phyloP scores from a whole-genome alignment of 2,113 vertebrate genomes.

The Halcyon senegalensis region DNA sequence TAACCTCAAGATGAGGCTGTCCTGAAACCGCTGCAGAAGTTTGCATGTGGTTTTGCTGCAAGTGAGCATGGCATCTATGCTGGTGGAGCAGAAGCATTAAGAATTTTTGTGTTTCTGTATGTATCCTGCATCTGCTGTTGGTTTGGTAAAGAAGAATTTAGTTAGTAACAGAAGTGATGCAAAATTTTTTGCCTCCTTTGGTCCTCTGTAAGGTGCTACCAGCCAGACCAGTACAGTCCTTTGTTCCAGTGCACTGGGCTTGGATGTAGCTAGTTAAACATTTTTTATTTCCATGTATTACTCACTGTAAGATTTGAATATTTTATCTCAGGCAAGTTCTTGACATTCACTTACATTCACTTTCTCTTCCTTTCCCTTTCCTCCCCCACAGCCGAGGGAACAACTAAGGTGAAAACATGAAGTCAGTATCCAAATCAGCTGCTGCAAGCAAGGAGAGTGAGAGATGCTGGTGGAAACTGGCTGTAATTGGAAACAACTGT shows the following conservation, averaged over 20 bases:
- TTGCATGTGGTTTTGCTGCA: background rate
- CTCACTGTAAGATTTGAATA: background rate
- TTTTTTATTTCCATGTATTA: conserved; percentile 4
- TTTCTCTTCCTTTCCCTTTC: background rate
- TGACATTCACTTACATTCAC: background rate
- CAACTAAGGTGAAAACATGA: background rate
- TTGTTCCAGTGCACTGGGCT: background rate
- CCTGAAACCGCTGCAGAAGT: background rate
- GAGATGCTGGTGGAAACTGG: background rate
- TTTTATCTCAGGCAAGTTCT: background rate
- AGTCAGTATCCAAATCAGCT: background rate
- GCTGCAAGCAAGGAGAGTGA: background rate
- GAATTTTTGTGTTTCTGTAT: background rate
- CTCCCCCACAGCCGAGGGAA: background rate
- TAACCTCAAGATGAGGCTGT: background rate
- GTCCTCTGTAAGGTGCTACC: background rate
- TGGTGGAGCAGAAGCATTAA: background rate
- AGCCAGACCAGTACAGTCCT: background rate
- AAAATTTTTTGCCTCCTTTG: background rate
- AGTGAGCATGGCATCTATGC: rapidly evolving
- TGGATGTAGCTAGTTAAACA: background rate
- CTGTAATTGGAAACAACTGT: background rate
- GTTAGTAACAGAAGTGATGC: background rate
- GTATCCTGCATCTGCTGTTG: background rate
- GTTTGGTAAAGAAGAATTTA: background rate